Evolutionary conservation across 1,140 invertebrate species (phyloP).

Genomic region (Caenorhabditis latens): DNA sequence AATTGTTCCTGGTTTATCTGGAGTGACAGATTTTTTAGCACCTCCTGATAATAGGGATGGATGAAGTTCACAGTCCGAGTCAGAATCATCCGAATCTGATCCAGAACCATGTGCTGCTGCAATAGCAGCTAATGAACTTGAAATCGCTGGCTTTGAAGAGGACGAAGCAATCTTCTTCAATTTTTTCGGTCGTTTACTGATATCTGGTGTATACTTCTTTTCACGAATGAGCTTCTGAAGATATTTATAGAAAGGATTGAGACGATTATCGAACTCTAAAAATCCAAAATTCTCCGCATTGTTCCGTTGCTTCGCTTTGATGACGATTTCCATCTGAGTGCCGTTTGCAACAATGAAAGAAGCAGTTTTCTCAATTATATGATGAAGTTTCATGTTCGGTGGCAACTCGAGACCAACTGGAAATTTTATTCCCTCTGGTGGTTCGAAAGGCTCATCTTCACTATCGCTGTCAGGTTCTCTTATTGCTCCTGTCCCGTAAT

Average conservation of each 20-base stretch:
- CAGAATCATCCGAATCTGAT: constrained; percentile 63
- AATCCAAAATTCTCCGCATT: constrained; percentile 89
- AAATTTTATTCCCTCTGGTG: constrained; percentile 72
- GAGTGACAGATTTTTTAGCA: constrained; percentile 29
- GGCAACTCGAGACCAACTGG: constrained; percentile 83
- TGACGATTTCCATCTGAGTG: constrained; percentile 95
- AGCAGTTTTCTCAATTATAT: constrained; percentile 96
- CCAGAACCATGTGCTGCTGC: constrained; percentile 52
- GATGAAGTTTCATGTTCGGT: constrained; percentile 89
- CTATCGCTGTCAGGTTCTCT: constrained; percentile 65
- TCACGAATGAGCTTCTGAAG: constrained; percentile 86
- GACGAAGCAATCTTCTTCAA: not conserved
- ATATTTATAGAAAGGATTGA: constrained; percentile 92
- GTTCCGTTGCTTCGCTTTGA: constrained; percentile 94
- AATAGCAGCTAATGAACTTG: constrained; percentile 61
- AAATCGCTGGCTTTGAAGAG: constrained; percentile 42
- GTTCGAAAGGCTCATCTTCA: constrained; percentile 77
- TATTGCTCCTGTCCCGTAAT: constrained; percentile 61
- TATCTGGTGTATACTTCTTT: constrained; percentile 83
- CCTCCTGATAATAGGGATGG: constrained; percentile 62
- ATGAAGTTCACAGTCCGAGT: constrained; percentile 70
- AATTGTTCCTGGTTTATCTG: not conserved
- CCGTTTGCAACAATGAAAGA: constrained; percentile 92
- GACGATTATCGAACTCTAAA: constrained; percentile 86
- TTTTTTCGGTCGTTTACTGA: constrained; percentile 50